Evolutionary conservation across 2,888 invertebrate genomes (phyloP).

Genomic region (Abrostola triplasia): DNA sequence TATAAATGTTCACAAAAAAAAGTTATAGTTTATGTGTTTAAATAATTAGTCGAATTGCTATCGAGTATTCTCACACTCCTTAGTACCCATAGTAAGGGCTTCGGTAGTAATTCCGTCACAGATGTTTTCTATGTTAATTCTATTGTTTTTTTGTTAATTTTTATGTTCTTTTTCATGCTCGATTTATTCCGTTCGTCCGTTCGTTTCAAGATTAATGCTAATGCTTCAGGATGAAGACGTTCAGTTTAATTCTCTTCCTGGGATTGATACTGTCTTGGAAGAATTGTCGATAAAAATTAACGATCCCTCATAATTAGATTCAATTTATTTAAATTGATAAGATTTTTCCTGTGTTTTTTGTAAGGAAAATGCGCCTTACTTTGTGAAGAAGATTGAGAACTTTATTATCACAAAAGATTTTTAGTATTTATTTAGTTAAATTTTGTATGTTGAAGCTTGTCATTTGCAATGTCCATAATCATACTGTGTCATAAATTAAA

Average conservation of each 20-base stretch:
- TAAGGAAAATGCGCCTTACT: not conserved
- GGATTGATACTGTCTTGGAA: conserved; percentile 45
- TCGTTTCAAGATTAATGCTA: conserved; percentile 83
- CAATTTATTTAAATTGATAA: conserved; percentile 30
- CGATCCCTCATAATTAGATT: conserved; percentile 42
- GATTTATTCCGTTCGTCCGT: conserved; percentile 82
- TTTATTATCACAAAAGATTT: too few relatives aligned
- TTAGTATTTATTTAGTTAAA: not conserved
- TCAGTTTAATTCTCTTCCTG: conserved; percentile 37
- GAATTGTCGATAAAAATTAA: conserved; percentile 53
- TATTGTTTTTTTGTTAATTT: conserved; percentile 88
- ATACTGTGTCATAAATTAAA: too few relatives aligned
- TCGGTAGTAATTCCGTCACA: conserved; percentile 77
- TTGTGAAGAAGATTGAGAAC: too few relatives aligned
- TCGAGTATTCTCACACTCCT: conserved; percentile 18
- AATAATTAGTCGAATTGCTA: not conserved
- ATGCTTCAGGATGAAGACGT: conserved; percentile 73
- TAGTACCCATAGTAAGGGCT: conserved; percentile 60
- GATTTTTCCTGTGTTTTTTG: not conserved
- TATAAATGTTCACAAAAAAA: not conserved
- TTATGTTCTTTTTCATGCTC: conserved; percentile 85
- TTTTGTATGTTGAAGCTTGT: too few relatives aligned
- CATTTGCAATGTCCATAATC: too few relatives aligned
- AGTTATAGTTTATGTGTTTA: too few relatives aligned
- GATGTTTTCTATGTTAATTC: conserved; percentile 88